Evolutionary conservation across 1,140 invertebrate species (phyloP).

Genomic region (Papilio aristodemus): DNA sequence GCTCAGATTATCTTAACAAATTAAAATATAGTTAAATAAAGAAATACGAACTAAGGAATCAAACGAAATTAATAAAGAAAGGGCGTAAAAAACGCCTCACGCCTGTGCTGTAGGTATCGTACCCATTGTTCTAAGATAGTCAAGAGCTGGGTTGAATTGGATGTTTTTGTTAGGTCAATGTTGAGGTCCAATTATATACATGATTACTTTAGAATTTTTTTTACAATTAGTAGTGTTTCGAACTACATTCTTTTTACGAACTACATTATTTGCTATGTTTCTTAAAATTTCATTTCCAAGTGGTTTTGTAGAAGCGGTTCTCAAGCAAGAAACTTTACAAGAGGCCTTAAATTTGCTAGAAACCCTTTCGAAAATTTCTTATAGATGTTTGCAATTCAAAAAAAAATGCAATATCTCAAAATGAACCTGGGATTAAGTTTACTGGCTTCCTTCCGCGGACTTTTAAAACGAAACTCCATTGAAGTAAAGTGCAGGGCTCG

Average conservation of each 20-base stretch:
- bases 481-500: conserved; percentile 53
- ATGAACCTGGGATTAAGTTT: conserved; percentile 28
- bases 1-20: background rate
- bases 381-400: conserved; percentile 21
- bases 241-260: no score
- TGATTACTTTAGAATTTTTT: no score
- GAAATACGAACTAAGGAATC: no score
- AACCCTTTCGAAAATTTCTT: conserved; percentile 7
- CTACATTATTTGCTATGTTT: background rate
- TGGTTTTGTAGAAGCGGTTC: background rate
- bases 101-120: no score
- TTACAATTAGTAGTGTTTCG: no score
- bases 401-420: conserved; percentile 17
- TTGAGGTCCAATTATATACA: no score
- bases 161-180: no score
- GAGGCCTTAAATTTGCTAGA: background rate
- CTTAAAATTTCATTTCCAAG: background rate
- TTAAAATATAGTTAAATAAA: background rate
- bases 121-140: no score
- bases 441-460: conserved; percentile 28
- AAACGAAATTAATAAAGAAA: no score
- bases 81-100: no score
- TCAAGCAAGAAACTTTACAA: background rate
- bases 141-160: no score
- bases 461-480: conserved; percentile 47